Base-by-base conservation (phyloP, 2,797 vertebrate genomes). In the Odontamblyopus lacepedii region DNA sequence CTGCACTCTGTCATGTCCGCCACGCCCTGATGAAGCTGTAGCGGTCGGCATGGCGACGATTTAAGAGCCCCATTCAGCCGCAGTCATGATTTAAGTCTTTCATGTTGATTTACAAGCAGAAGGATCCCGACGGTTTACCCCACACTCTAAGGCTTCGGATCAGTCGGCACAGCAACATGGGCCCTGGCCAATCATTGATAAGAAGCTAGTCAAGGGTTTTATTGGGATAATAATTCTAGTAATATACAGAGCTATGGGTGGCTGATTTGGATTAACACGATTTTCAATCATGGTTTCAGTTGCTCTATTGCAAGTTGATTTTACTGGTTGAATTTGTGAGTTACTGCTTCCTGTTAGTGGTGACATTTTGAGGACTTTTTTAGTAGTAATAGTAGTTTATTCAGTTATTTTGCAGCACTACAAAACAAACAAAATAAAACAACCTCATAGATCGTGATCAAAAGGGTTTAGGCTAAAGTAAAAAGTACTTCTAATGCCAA, bases 1-100 rank as follows among this genome's bases (percentile, higher is more conserved):
- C 66, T 61, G 12, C 61, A 55, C 30, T 62, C 60, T 67, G 30
- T 67, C 30, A 72, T 66, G 69, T 60, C 27, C 23, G 27, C 73
- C 29, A 48, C 63, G 29, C 2, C 44, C 19, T 1, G 32, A 15
- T 12, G 48, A 78, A 70, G 67, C 70, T 9, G 50, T 19, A 4
- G 72, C 57, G 23, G 18, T 41, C 61, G 53, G 51, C 53, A 51
- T 48, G 70, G 73, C 15, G 57, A 19, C 27, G 7, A 3, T 68
- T 78, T 63, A 74, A 2, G 35, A 44, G 41, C 27, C 48, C 11
- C 56, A 19, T 26, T n/a, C 27, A 67, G 30, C 48, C 65, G 16
- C 48, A 2, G 35, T 61, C 2, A 68, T 59, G 71, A 74, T 66
- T 71, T 8, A 59, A 26, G 23, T 18, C 4, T 44, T 44, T 41